phyloP scores from a whole-genome alignment of 2,797 vertebrate genomes.

The Hemitrygon akajei region DNA sequence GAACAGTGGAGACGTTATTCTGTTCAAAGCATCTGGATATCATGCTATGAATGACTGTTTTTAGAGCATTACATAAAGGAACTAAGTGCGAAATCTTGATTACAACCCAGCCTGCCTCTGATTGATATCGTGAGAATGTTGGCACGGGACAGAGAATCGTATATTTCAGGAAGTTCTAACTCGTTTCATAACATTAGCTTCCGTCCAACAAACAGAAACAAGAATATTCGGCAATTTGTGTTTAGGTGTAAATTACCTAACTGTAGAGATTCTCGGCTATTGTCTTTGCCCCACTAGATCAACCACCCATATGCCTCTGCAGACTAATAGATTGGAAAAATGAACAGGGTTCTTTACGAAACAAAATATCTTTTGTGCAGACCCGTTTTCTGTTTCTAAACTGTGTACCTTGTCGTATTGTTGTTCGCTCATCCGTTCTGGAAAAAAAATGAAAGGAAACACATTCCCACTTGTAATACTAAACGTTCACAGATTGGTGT shows the following conservation, averaged over 20 bases:
- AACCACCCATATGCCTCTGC: conserved; percentile 26
- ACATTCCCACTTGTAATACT: conserved; percentile 38
- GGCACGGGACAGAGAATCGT: conserved; percentile 4
- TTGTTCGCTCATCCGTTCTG: conserved; percentile 37
- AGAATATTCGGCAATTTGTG: conserved; percentile 11
- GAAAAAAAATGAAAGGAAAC: conserved; percentile 37
- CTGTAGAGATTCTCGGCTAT: conserved; percentile 23
- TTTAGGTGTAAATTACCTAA: conserved; percentile 34
- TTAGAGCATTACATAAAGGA: conserved; percentile 21
- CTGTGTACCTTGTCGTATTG: conserved; percentile 26
- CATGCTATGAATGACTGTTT: conserved; percentile 8
- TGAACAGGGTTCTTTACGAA: conserved; percentile 22
- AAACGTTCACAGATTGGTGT: conserved; percentile 38
- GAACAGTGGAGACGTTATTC: background rate
- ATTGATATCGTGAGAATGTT: conserved; percentile 37
- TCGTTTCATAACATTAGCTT: conserved; percentile 33
- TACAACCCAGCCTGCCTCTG: conserved; percentile 27
- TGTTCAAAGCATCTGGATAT: conserved; percentile 20
- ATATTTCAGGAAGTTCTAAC: conserved; percentile 28
- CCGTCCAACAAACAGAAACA: conserved; percentile 27
- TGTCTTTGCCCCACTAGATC: conserved; percentile 29
- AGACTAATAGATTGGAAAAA: conserved; percentile 33
- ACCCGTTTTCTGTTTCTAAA: conserved; percentile 28
- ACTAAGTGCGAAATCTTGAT: conserved; percentile 24
- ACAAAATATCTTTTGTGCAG: conserved; percentile 25